Percentiles rank a stretch among this genome's conserved stretches.
Conservation (phyloP, 2,888 invertebrate species). For the Tachina grossa region DNA sequence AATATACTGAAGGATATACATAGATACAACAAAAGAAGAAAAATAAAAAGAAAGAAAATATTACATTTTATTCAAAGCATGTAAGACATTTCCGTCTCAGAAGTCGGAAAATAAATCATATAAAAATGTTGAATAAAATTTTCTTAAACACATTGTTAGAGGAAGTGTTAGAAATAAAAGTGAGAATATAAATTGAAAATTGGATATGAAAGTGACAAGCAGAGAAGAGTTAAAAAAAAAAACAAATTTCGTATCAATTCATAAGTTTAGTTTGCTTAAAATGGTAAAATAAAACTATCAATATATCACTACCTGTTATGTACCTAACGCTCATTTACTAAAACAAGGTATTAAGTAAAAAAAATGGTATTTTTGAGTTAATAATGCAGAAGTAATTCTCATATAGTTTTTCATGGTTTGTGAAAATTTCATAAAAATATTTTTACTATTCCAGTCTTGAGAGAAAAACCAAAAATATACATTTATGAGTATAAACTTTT, state of each 20-base stretch:
- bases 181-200: not conserved
- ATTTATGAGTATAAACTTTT: no score
- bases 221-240: not conserved
- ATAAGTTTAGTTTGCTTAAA: not conserved
- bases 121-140: constrained; percentile 9
- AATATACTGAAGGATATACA: constrained; percentile 10
- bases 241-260: not conserved
- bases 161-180: constrained; percentile 27
- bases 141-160: constrained; percentile 26
- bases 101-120: constrained; percentile 35
- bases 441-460: no score
- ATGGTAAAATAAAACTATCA: no score
- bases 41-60: constrained; percentile 37
- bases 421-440: no score
- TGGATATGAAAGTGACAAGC: not conserved
- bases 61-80: constrained; percentile 68
- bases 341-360: no score
- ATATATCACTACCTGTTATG: no score
- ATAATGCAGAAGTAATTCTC: no score
- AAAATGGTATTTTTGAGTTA: no score
- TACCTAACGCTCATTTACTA: no score
- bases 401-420: no score
- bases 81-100: constrained; percentile 64
- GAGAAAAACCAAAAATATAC: no score
- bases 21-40: no score